These are phyloP conservation scores for Romanogobio albipinnatus DNA, from an alignment of 2,113 vertebrate genomes.

Conservation along the genomic window DNA sequence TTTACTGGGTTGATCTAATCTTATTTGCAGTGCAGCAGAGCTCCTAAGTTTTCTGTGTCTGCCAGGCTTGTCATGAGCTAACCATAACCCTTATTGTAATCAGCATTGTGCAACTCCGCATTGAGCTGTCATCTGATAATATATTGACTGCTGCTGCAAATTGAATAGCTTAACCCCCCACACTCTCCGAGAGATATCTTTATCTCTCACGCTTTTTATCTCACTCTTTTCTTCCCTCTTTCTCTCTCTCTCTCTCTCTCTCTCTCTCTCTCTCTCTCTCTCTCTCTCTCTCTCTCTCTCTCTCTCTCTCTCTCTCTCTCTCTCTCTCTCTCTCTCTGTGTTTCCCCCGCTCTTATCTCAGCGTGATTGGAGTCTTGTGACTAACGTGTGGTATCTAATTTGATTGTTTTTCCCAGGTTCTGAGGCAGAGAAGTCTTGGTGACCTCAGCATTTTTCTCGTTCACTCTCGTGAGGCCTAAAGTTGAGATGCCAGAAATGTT, in stretches of 20 bases:
- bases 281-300: slow-evolving; percentile 44
- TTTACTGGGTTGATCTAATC: slow-evolving; percentile 36
- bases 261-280: slow-evolving; percentile 40
- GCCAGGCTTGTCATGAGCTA: slow-evolving; percentile 45
- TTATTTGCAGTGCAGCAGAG: slow-evolving; percentile 39
- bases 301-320: slow-evolving; percentile 48
- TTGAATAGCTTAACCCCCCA: slow-evolving; percentile 45
- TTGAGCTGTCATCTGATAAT: slow-evolving; percentile 71
- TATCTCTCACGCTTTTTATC: slow-evolving; percentile 21
- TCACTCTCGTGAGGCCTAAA: slow-evolving; percentile 71
- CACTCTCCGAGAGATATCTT: slow-evolving; percentile 37
- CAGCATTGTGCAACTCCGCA: slow-evolving; percentile 71
- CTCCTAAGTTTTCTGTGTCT: slow-evolving; percentile 41
- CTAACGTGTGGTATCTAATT: slow-evolving; percentile 80
- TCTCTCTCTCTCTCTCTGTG: slow-evolving; percentile 6
- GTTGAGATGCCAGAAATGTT: slow-evolving; percentile 68
- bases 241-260: slow-evolving; percentile 11
- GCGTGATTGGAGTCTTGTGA: slow-evolving; percentile 80
- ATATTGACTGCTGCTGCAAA: slow-evolving; percentile 61
- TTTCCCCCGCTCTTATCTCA: slow-evolving; percentile 57
- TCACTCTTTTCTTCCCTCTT: slow-evolving; percentile 58
- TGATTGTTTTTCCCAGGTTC: slow-evolving; percentile 81
- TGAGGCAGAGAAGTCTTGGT: slow-evolving; percentile 70
- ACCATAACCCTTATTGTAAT: slow-evolving; percentile 48
- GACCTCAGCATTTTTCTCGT: slow-evolving; percentile 76